Evolutionary conservation across 1,140 invertebrate genomes (phyloP).

Genomic region (Gyrodactylus bullatarudis): DNA sequence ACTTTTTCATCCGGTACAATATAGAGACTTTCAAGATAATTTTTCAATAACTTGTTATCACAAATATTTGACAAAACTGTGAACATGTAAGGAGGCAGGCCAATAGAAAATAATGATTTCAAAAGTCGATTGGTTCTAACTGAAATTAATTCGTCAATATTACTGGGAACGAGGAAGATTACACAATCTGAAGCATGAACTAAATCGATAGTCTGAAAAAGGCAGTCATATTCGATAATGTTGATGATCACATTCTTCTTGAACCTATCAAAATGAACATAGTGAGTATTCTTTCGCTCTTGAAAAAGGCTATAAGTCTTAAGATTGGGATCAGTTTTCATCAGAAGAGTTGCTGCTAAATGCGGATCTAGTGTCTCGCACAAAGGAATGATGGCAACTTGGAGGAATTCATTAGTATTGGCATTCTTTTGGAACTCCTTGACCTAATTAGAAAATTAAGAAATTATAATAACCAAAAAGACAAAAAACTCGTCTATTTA

Average conservation of each 20-base stretch:
- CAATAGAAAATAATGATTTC: background rate
- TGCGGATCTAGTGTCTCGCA: background rate
- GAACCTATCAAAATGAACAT: background rate
- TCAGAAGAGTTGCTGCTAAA: background rate
- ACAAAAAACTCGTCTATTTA: background rate
- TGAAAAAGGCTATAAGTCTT: background rate
- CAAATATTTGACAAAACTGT: background rate
- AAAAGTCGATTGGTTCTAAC: background rate
- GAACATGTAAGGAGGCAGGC: background rate
- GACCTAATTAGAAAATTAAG: background rate
- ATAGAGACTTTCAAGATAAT: background rate
- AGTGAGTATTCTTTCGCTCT: background rate
- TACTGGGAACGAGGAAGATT: background rate
- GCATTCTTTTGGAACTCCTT: background rate
- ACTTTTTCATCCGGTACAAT: background rate
- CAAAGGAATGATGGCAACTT: background rate
- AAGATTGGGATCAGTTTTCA: background rate
- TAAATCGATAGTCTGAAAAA: background rate
- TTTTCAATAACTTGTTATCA: background rate
- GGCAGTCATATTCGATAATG: background rate
- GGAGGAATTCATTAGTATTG: background rate
- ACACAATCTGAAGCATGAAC: background rate
- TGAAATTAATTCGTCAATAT: background rate
- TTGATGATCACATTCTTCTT: background rate
- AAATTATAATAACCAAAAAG: background rate